Evolutionary conservation across 2,888 invertebrate genomes (phyloP).

Genomic region (Microplitis deprimator): DNA sequence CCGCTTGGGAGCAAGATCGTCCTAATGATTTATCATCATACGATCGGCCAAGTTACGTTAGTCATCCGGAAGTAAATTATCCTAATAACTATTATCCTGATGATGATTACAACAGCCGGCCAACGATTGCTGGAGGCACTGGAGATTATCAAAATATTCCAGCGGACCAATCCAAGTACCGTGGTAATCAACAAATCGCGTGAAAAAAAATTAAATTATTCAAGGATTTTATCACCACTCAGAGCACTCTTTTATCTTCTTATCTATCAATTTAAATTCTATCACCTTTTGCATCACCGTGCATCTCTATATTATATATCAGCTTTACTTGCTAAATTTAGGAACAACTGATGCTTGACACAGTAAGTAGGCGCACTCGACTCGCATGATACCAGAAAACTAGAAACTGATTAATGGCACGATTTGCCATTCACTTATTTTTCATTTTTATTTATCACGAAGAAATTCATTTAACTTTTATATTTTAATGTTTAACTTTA

Average conservation of each 20-base stretch:
- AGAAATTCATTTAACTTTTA: not conserved
- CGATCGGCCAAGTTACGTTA: conserved; percentile 64
- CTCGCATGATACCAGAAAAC: not conserved
- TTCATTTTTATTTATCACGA: not conserved
- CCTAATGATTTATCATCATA: conserved; percentile 54
- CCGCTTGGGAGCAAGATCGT: conserved; percentile 56
- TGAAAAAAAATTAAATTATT: conserved; percentile 54
- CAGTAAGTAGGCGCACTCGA: not conserved
- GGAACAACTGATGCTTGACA: not conserved
- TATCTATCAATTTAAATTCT: conserved; percentile 1
- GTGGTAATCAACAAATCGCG: conserved; percentile 63
- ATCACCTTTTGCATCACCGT: not conserved
- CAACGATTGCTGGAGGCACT: conserved; percentile 38
- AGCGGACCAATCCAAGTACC: conserved; percentile 66
- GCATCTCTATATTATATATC: not conserved
- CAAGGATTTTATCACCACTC: conserved; percentile 22
- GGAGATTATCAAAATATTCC: conserved; percentile 41
- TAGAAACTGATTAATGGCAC: not conserved
- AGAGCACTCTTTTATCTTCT: conserved; percentile 25
- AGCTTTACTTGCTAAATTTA: not conserved
- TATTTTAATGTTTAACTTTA: not conserved
- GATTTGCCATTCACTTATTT: not conserved
- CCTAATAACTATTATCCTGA: conserved; percentile 63
- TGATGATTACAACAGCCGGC: conserved; percentile 66
- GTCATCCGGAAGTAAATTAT: conserved; percentile 66